phyloP scores from a whole-genome alignment of 2,113 vertebrate species.

The Sialia sialis region DNA sequence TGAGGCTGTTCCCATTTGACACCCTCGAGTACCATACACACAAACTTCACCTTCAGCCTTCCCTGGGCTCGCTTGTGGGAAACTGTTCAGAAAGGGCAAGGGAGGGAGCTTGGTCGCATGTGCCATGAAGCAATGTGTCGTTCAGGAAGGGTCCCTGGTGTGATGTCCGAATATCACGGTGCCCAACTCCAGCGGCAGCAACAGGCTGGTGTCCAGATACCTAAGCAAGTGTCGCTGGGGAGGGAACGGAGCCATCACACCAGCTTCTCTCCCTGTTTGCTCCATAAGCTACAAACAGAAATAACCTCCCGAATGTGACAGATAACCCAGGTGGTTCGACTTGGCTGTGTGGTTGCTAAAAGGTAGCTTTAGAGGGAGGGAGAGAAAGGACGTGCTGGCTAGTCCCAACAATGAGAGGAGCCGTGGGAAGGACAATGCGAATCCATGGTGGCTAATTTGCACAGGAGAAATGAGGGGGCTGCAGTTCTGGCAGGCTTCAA shows the following conservation, averaged over 20 bases:
- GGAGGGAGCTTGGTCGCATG: neutral
- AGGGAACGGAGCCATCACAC: neutral
- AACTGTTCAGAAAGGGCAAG: neutral
- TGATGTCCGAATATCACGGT: neutral
- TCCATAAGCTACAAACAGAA: neutral
- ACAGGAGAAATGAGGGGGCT: constrained; percentile 15
- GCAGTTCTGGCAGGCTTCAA: neutral
- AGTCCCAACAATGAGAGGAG: constrained; percentile 13
- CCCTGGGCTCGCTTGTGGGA: neutral
- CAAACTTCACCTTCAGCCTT: neutral
- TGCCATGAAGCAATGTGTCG: neutral
- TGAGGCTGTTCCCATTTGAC: neutral
- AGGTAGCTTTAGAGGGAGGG: neutral
- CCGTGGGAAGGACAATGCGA: neutral
- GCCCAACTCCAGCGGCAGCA: neutral
- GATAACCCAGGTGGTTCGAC: neutral
- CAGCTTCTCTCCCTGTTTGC: neutral
- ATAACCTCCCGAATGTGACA: neutral
- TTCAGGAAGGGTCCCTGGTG: neutral
- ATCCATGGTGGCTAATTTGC: constrained; percentile 28
- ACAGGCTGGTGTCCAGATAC: neutral
- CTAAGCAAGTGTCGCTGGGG: neutral
- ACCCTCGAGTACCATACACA: neutral
- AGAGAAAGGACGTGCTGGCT: neutral
- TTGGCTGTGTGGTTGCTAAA: neutral